Base-by-base conservation (phyloP, 2,888 invertebrate species). In the Masnerella sp. region DNA sequence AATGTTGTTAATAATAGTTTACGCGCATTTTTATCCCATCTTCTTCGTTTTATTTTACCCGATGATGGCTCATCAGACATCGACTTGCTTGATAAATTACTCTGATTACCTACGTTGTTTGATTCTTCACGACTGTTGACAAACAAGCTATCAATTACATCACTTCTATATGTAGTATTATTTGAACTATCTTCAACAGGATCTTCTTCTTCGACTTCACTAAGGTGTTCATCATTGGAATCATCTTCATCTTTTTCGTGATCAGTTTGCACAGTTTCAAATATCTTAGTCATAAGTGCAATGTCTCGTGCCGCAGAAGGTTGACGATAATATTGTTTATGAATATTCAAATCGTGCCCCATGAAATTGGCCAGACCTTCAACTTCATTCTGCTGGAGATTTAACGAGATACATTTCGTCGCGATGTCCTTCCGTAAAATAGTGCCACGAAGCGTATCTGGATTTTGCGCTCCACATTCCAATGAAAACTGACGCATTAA, bases 401-500 rank as follows among this genome's bases (percentile, higher is more conserved):
- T 71, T 2, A 74, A 51, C 9, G 56, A 58, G 0, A 64, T 42
- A 36, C 76, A 78, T 51, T 71, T 75, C 0, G 76, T 78, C 1
- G 78, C 78, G 3, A 78, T 22, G 38, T 79, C 77, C 22, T 79
- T 78, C 5, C 79, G 40, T 2, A 79, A 34, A n/a, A 36, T 28
- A 1, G 73, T 78, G 5, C 73, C 76, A 8, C 78, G 68, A 2
- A 79, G 34, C 1, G 69, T 56, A 4, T 58, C 36, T 4, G 79
- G 77, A 5, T 51, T 34, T 43, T 62, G 15, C 8, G 76, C 78
- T 0, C 68, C 74, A 45, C 77, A 75, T 20, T 56, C 30, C 1
- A 5, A n/a, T 0, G 75, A 68, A 38, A 61, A 74, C 52, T 68
- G 58, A 11, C 74, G 38, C 22, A 79, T 47, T 1, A 74, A 45